A percentile compares a stretch with the other conserved stretches of the same genome.
phyloP scores from a whole-genome alignment of 2,797 vertebrate genomes.

The Gymnoscopelus braueri region DNA sequence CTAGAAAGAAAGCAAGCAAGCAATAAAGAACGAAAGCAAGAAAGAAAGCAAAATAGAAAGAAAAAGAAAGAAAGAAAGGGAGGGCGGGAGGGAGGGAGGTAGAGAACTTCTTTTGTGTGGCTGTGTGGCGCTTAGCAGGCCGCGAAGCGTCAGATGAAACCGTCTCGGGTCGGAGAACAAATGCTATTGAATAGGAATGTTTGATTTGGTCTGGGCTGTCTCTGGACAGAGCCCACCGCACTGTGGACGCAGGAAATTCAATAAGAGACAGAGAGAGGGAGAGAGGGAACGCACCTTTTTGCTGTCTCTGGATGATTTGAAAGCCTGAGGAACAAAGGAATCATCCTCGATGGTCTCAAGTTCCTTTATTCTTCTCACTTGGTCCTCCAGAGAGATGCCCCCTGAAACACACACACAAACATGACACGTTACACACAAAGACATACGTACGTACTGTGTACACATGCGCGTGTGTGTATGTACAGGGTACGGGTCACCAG shows the following conservation, averaged over 20 bases:
- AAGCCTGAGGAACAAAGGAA: slow-evolving; percentile 94
- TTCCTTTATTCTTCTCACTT: slow-evolving; percentile 95
- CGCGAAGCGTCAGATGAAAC: slow-evolving; percentile 68
- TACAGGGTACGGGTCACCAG: slow-evolving; percentile 20
- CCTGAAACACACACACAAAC: slow-evolving; percentile 82
- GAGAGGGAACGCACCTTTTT: slow-evolving; percentile 87
- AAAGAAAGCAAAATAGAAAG: slow-evolving; percentile 14
- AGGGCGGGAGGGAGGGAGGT: slow-evolving; percentile 40
- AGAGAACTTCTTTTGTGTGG: slow-evolving; percentile 62
- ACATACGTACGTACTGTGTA: no score
- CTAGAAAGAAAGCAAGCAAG: background rate
- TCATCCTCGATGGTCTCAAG: slow-evolving; percentile 97
- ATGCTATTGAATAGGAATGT: slow-evolving; percentile 77
- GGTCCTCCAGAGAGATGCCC: slow-evolving; percentile 90
- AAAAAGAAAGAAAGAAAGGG: slow-evolving; percentile 21
- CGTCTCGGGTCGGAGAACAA: slow-evolving; percentile 68
- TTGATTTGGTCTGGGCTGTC: slow-evolving; percentile 81
- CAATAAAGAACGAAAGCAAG: background rate
- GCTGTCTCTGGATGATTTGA: slow-evolving; percentile 94
- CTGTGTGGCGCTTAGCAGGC: slow-evolving; percentile 63
- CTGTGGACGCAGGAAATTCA: slow-evolving; percentile 72
- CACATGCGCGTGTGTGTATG: slow-evolving; percentile 16
- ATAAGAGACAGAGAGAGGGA: slow-evolving; percentile 76
- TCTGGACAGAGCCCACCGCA: slow-evolving; percentile 75
- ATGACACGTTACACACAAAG: slow-evolving; percentile 17